Conservation (phyloP, 2,113 vertebrate species). For the Erinaceus europaeus region DNA sequence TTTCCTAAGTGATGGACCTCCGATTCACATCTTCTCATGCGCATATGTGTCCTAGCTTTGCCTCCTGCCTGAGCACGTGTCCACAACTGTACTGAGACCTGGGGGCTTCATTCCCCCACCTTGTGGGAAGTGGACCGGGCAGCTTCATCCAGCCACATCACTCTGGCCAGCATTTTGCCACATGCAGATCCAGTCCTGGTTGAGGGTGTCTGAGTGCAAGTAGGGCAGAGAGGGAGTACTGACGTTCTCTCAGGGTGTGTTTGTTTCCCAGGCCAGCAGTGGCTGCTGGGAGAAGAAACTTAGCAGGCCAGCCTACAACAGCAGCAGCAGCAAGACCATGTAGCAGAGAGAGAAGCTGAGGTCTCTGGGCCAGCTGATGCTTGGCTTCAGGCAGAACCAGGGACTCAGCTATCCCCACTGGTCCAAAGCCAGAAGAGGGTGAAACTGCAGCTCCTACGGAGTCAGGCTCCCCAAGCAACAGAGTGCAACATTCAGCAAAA, state of each 20-base stretch:
- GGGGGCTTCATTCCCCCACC: not conserved
- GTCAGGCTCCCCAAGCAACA: conserved; percentile 82
- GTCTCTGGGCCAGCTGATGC: conserved; percentile 67
- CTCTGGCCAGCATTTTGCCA: not conserved
- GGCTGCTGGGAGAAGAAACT: conserved; percentile 88
- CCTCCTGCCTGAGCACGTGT: not conserved
- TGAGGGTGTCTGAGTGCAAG: not conserved
- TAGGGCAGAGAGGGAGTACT: conserved; percentile 3
- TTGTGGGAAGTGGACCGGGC: not conserved
- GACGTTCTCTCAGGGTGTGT: conserved; percentile 47
- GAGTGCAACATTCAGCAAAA: conserved; percentile 84
- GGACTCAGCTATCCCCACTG: conserved; percentile 58
- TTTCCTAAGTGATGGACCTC: not conserved
- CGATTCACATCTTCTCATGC: not conserved
- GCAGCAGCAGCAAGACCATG: conserved; percentile 77
- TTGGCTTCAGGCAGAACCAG: conserved; percentile 62
- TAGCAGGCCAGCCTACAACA: conserved; percentile 79
- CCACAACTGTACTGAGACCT: not conserved
- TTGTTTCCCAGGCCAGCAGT: conserved; percentile 88
- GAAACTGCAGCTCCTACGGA: conserved; percentile 86
- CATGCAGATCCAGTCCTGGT: not conserved
- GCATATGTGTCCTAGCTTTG: not conserved
- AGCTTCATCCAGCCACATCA: not conserved
- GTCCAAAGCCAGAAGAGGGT: conserved; percentile 85
- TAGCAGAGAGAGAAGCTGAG: conserved; percentile 84